These are phyloP conservation scores for Corapipo altera DNA, from an alignment of 2,113 vertebrate species.

Conservation along the genomic window DNA sequence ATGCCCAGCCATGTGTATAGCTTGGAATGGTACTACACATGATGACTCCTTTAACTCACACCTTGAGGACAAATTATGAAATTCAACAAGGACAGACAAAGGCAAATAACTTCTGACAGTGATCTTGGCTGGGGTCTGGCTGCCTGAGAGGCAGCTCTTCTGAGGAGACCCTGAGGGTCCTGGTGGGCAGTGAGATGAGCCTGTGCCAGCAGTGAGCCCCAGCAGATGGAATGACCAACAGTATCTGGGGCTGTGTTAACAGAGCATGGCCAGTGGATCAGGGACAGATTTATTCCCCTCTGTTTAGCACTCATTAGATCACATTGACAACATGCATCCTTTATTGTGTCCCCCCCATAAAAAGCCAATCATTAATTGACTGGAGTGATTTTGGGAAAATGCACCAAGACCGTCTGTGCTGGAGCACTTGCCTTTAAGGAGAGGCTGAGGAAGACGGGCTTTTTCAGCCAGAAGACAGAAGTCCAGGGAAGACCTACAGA, in stretches of 20 bases:
- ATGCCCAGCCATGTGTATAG: neutral
- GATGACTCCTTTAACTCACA: neutral
- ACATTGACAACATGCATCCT: neutral
- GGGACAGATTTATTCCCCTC: neutral
- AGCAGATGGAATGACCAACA: neutral
- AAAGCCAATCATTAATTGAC: neutral
- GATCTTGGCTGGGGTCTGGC: neutral
- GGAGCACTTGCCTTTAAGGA: neutral
- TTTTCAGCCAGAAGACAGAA: neutral
- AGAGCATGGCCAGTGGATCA: neutral
- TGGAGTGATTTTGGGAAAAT: neutral
- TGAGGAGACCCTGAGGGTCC: neutral
- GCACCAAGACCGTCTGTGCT: neutral
- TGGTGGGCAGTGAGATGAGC: rapidly evolving
- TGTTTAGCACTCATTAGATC: neutral
- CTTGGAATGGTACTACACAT: neutral
- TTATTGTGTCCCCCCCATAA: neutral
- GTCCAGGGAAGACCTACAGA: neutral
- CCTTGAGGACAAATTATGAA: neutral
- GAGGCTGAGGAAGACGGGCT: neutral
- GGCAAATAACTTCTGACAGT: neutral
- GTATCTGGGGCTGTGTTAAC: neutral
- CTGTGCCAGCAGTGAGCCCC: neutral
- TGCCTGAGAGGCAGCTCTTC: neutral
- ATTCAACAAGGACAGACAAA: neutral